Evolutionary conservation across 2,888 invertebrate genomes (phyloP).

Genomic region (Labia minor): DNA sequence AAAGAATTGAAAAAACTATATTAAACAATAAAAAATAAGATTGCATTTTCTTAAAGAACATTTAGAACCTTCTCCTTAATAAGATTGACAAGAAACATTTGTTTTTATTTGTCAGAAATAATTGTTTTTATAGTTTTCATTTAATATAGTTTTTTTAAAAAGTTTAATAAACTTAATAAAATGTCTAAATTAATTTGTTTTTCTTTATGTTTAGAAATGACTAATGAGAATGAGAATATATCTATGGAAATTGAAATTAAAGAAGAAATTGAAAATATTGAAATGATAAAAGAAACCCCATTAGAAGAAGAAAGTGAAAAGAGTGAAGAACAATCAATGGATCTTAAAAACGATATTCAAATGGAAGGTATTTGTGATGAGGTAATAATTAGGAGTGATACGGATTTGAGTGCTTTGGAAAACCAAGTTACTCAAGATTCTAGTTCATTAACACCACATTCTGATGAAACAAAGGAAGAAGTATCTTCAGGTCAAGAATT

Average conservation of each 20-base stretch:
- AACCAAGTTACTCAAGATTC: neutral
- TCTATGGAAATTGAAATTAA: slow-evolving; percentile 19
- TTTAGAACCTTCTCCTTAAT: no score
- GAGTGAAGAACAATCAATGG: slow-evolving; percentile 37
- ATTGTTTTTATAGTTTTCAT: no score
- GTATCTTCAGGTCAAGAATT: neutral
- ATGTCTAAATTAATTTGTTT: no score
- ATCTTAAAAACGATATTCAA: slow-evolving; percentile 34
- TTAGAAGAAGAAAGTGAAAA: slow-evolving; percentile 32
- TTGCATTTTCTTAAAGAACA: no score
- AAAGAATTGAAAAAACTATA: no score
- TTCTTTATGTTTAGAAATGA: no score
- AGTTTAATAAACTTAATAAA: no score
- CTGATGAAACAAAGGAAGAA: slow-evolving; percentile 16
- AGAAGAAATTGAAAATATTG: slow-evolving; percentile 18
- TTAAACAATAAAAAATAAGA: no score
- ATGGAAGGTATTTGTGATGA: slow-evolving; percentile 17
- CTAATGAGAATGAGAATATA: neutral
- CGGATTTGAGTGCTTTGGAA: slow-evolving; percentile 19
- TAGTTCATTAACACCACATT: neutral
- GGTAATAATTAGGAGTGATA: slow-evolving; percentile 8
- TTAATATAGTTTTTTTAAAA: no score
- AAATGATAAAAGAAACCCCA: slow-evolving; percentile 28
- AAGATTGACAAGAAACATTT: no score
- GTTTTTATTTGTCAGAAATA: no score